Base-by-base conservation (phyloP, 2,113 vertebrate species). In the Garra rufa region DNA sequence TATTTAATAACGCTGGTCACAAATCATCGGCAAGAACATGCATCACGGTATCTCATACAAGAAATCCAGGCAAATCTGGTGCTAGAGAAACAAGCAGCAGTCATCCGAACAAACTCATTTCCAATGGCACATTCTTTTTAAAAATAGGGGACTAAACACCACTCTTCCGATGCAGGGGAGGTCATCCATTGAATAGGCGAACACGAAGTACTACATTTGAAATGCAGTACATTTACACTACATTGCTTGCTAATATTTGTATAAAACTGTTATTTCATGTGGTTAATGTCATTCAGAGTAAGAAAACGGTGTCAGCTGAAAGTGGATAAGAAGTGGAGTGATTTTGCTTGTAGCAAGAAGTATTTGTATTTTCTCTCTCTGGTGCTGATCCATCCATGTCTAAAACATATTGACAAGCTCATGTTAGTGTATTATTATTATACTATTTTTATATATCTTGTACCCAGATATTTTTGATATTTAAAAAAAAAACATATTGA, bases 51-150 rank as follows among this genome's bases (percentile, higher is more conserved):
- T 61, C 41, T 30, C 65, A 21, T 30, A 41, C 78, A 50, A 21
- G 10, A 52, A 43, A 70, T 46, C 70, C 30, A 34, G 76, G 76
- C n/a, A 43, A 71, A 76, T 28, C 50, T 34, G 61, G 52, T 61
- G 71, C 30, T 61, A 50, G 57, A 26, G 26, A 77, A 83, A 71
- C 46, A 57, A 83, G 61, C 48, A 9, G 34, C 82, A 84, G 86
- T 52, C 87, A 86, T 48, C 48, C 21, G 10, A 85, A 84, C 82
- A 78, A 88, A 65, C 82, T 83, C 67, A 88, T 86, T 84, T 84
- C 73, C 52, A 55, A 30, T 13, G 46, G 43, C 41, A 38, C 67
- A 63, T 61, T 50, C 71, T 86, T 83, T 69, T 41, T 78, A 61
- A 82, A 78, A 55, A 50, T 3, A 44, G 13, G 52, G 52, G 41